Base-by-base conservation (phyloP, 2,888 invertebrate species). In the Tupiocoris notatus region DNA sequence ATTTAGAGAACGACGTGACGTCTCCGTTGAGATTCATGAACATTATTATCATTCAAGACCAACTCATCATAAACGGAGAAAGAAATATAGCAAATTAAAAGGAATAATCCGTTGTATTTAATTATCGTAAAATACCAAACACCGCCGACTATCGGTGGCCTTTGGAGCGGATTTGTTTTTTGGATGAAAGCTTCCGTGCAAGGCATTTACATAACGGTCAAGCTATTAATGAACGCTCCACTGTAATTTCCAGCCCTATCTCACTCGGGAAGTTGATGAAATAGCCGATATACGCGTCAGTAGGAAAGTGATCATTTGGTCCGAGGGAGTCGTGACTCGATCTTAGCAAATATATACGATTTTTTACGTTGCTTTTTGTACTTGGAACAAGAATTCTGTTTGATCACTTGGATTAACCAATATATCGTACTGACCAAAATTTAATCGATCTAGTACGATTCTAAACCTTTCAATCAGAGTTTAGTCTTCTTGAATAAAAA, bases 61-160 rank as follows among this genome's bases (percentile, higher is more conserved):
- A 22, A 56, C 56, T 57, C 56, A 67, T 57, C 67, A 67, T n/a
- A 21, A 17, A 57, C 39, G 39, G 39, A 16, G 22, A 67, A 57
- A 57, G 57, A 67, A 67, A 67, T 67, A 67, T 22, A 56, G 57
- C 57, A 6, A 57, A 54, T 21, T 56, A 67, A 67, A 67, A 21
- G 67, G 56, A 67, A 67, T 67, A 67, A 67, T 67, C 17, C 22
- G 56, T 67, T 56, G 67, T 67, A 67, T 57, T 39, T 67, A 67
- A 67, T 67, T 67, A 56, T 18, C 21, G 56, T 67, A 67, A 67
- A 67, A 67, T 67, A 67, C 39, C 12, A 3, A 39, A 12, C 39
- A 39, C 39, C 6, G 39, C 39, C 39, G 39, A 3, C 39, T 7
- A 3, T 39, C 39, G 6, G 39, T n/a, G 39, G 6, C 39, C 39